phyloP scores from a whole-genome alignment of 2,113 vertebrate species.

The Progne subis region DNA sequence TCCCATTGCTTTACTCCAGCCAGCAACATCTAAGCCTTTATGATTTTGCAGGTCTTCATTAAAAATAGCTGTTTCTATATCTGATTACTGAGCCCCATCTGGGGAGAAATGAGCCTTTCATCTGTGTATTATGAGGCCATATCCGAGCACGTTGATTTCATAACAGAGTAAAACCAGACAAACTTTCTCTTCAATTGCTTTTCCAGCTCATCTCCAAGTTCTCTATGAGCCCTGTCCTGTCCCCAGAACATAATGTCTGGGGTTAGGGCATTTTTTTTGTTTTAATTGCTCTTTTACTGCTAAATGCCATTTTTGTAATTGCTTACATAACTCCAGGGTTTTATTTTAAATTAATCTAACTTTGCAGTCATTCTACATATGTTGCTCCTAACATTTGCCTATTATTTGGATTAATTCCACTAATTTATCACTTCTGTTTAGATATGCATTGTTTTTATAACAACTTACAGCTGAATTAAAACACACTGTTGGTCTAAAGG shows the following conservation, averaged over 20 bases:
- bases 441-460: conserved; percentile 16
- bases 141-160: not conserved
- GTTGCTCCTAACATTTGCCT: conserved; percentile 34
- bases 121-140: conserved; percentile 37
- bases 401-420: conserved; percentile 48
- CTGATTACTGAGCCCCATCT: conserved; percentile 53
- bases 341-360: conserved; percentile 53
- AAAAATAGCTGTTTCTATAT: conserved; percentile 59
- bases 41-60: conserved; percentile 52
- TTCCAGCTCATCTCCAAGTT: conserved; percentile 1
- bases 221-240: not conserved
- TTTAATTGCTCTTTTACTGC: conserved; percentile 33
- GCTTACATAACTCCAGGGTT: conserved; percentile 45
- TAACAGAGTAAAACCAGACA: conserved; percentile 15
- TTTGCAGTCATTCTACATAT: conserved; percentile 20
- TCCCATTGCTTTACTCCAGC: conserved; percentile 32
- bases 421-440: conserved; percentile 45
- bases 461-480: conserved; percentile 12
- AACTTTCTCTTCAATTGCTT: conserved; percentile 22
- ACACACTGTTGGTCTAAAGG: conserved; percentile 6
- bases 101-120: conserved; percentile 42
- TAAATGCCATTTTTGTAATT: conserved; percentile 55
- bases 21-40: conserved; percentile 40
- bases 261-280: not conserved
- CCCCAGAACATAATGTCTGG: not conserved